These are phyloP conservation scores for Phoeniculus purpureus DNA, from an alignment of 2,797 vertebrate species.

Conservation along the genomic window DNA sequence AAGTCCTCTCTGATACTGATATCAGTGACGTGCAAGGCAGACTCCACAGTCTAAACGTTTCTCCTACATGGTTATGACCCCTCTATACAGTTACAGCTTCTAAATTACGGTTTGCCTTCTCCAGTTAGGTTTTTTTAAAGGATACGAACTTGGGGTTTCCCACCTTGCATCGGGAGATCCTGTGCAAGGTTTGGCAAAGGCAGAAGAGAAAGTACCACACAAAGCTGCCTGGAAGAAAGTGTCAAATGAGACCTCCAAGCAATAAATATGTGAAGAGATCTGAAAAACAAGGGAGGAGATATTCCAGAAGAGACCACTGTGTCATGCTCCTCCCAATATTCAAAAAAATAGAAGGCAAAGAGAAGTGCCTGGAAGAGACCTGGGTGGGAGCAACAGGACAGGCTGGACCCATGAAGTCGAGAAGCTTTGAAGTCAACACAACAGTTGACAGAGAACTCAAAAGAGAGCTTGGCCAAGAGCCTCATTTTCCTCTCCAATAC, in stretches of 20 bases:
- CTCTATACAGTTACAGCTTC: neutral
- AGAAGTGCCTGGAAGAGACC: neutral
- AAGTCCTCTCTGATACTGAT: neutral
- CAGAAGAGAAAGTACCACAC: fast-evolving
- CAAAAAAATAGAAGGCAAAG: neutral
- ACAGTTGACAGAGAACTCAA: neutral
- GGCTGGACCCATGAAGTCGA: neutral
- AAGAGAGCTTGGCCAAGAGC: neutral
- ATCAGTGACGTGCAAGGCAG: neutral
- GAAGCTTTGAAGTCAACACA: neutral
- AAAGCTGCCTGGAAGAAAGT: neutral
- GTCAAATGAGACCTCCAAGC: too few species aligned
- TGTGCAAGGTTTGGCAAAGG: neutral
- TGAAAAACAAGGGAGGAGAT: neutral
- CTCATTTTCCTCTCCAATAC: neutral
- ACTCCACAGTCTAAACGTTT: neutral
- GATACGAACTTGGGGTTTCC: neutral
- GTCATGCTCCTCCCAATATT: neutral
- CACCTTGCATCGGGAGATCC: neutral
- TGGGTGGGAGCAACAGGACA: fast-evolving
- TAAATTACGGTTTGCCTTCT: neutral
- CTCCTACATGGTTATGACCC: neutral
- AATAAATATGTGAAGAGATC: fast-evolving
- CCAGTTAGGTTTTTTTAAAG: neutral
- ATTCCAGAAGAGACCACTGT: neutral